Base-by-base conservation (phyloP, 2,797 vertebrate genomes). In the Allobates femoralis region DNA sequence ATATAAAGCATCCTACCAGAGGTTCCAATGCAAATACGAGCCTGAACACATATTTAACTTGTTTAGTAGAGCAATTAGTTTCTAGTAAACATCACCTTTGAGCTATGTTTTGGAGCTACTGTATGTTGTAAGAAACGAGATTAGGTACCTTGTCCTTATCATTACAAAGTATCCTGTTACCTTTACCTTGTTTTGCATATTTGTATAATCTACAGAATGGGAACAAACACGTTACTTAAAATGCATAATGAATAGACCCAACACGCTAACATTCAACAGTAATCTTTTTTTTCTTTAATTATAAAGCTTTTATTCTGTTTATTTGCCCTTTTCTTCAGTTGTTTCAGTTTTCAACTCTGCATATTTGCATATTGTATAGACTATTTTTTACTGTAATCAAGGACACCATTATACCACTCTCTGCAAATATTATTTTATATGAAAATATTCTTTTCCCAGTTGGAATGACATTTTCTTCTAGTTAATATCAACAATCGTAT, bases 391-490 rank as follows among this genome's bases (percentile, higher is more conserved):
- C 60, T 66, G 74, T 77, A 85, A 85, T 85, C 83, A 85, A 85
- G 83, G 83, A 85, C 83, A 85, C 50, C 46, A 66, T 78, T 85
- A 76, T 77, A 66, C 19, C 50, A 60, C 14, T 51, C 58, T 84
- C 32, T 51, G 58, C 73, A 85, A 85, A 85, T 85, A 85, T 85
- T 85, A 66, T 85, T 78, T 85, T 78, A 69, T 78, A 55, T 85
- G 83, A 84, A 84, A 76, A 76, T 84, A 84, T 76, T 85, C 56
- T 85, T 85, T 85, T 85, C 83, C 83, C 74, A 78, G 55, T 76
- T 84, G 73, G 55, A 78, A 77, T 85, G 83, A 78, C 74, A 85
- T 85, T 78, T 85, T 78, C 73, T 84, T 76, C 56, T 75, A 83
- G 81, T 83, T 83, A 83, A 84, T 77, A 78, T 77, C 74, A 66